These are phyloP conservation scores for Sebastolobus altivelis DNA, from an alignment of 2,797 vertebrate species.

Conservation along the genomic window DNA sequence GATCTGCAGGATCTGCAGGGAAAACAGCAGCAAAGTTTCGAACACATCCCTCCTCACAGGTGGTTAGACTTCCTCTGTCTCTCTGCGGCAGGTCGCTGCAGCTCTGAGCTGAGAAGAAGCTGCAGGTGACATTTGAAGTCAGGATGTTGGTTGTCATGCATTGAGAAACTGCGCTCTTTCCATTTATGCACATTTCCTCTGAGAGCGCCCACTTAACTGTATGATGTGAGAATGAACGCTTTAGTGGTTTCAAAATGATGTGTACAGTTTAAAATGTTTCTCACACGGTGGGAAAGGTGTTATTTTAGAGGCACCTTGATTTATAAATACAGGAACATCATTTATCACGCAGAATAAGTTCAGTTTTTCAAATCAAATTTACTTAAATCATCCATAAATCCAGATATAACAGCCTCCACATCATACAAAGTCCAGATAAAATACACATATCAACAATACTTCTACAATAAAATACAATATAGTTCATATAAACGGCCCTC, in stretches of 20 bases:
- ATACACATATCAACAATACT: background rate
- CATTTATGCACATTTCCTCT: conserved; percentile 15
- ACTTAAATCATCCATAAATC: too few species aligned
- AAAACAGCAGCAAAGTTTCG: background rate
- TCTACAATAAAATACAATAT: background rate
- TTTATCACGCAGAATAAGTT: background rate
- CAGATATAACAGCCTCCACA: background rate
- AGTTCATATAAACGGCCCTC: background rate
- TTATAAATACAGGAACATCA: background rate
- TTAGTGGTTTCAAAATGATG: background rate
- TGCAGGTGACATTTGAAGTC: background rate
- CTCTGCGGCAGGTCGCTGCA: background rate
- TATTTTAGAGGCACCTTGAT: background rate
- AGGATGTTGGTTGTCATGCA: conserved; percentile 33
- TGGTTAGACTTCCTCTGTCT: background rate
- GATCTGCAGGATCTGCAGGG: background rate
- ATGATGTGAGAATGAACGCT: background rate
- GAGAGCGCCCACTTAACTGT: too few species aligned
- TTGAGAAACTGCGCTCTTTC: fast-evolving
- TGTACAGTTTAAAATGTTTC: background rate
- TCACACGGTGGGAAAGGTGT: too few species aligned
- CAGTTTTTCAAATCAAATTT: background rate
- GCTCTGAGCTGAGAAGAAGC: background rate
- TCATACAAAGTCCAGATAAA: background rate
- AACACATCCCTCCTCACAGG: conserved; percentile 31